Conservation (phyloP, 2,888 invertebrate species). For the Ophioninae sp. region DNA sequence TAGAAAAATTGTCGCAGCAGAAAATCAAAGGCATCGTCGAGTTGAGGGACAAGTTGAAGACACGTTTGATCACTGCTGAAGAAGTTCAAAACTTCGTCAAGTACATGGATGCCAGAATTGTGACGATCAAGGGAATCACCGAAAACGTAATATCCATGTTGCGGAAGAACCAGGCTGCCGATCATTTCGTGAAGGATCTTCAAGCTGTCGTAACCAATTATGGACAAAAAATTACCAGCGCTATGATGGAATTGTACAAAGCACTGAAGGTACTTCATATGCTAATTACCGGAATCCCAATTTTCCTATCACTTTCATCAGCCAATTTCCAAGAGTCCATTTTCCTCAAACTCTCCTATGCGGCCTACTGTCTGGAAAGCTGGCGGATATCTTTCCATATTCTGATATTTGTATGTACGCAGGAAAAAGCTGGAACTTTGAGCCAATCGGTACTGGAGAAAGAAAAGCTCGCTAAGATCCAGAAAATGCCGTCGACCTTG, state of each 20-base stretch:
- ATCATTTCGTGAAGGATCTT: slow-evolving; percentile 58
- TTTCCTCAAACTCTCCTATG: too few relatives aligned
- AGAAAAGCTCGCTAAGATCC: slow-evolving; percentile 38
- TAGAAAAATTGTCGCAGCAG: slow-evolving; percentile 62
- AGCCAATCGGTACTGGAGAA: slow-evolving; percentile 48
- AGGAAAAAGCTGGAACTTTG: slow-evolving; percentile 44
- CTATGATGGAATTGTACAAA: slow-evolving; percentile 42
- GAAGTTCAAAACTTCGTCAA: slow-evolving; percentile 58
- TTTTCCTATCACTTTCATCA: too few relatives aligned
- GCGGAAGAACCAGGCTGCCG: slow-evolving; percentile 42
- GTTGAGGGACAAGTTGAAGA: slow-evolving; percentile 55
- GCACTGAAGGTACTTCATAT: slow-evolving; percentile 54
- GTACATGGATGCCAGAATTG: slow-evolving; percentile 58
- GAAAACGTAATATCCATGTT: slow-evolving; percentile 52
- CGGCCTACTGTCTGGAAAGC: too few relatives aligned
- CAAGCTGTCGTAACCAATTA: slow-evolving; percentile 38
- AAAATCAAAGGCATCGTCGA: slow-evolving; percentile 50
- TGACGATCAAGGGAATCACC: slow-evolving; percentile 52
- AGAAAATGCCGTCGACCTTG: slow-evolving; percentile 46
- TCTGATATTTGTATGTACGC: background rate
- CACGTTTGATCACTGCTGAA: slow-evolving; percentile 51
- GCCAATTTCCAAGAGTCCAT: too few relatives aligned
- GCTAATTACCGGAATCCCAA: background rate
- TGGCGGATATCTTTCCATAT: background rate
- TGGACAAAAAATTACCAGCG: slow-evolving; percentile 53